phyloP scores from a whole-genome alignment of 2,113 vertebrate species.

The Diphyllodes magnificus region DNA sequence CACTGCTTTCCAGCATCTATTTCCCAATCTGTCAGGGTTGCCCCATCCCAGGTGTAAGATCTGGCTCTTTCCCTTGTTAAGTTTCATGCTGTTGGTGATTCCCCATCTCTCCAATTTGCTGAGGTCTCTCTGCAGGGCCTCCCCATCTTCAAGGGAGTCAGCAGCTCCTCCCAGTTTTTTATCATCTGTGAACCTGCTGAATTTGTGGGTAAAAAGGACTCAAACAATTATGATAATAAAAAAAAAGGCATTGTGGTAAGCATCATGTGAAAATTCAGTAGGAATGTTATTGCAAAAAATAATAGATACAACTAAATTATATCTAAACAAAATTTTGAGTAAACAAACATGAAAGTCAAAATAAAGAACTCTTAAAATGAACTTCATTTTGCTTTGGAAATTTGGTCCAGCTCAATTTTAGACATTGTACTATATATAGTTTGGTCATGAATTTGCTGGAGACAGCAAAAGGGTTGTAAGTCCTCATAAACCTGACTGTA shows the following conservation, averaged over 20 bases:
- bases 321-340: neutral
- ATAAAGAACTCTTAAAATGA: neutral
- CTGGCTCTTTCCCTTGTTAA: too few species aligned
- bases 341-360: neutral
- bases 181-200: neutral
- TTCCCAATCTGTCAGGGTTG: neutral
- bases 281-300: neutral
- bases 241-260: neutral
- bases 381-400: accelerated
- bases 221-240: neutral
- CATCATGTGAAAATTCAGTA: neutral
- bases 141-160: neutral
- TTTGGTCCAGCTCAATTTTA: neutral
- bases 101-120: neutral
- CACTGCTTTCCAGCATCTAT: neutral
- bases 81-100: neutral
- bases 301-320: neutral
- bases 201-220: neutral
- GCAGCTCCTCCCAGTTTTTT: neutral
- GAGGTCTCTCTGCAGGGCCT: neutral
- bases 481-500: neutral
- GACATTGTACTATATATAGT: neutral
- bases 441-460: neutral
- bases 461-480: neutral
- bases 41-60: accelerated